phyloP scores from a whole-genome alignment of 2,797 vertebrate species.

The Ficedula albicollis region DNA sequence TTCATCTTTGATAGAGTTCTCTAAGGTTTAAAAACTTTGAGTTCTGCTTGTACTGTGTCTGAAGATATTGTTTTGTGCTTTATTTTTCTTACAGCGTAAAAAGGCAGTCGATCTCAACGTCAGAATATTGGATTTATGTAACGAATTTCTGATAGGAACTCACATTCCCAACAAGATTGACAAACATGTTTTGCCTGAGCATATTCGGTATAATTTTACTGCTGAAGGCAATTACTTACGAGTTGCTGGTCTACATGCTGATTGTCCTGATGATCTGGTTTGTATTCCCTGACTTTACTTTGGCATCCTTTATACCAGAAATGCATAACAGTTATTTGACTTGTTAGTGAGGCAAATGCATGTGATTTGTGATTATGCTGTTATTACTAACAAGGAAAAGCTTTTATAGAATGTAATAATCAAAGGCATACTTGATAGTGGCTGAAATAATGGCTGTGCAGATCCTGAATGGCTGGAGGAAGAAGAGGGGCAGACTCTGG shows the following conservation, averaged over 20 bases:
- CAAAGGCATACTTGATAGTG: background rate
- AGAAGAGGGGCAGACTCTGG: background rate
- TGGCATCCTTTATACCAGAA: background rate
- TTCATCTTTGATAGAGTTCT: background rate
- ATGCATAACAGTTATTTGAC: background rate
- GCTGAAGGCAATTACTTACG: slow-evolving; percentile 84
- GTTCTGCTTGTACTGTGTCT: background rate
- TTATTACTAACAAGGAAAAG: background rate
- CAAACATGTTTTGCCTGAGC: slow-evolving; percentile 83
- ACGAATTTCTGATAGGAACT: slow-evolving; percentile 86
- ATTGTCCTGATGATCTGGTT: slow-evolving; percentile 89
- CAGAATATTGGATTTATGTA: slow-evolving; percentile 90
- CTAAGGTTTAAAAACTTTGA: background rate
- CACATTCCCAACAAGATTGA: slow-evolving; percentile 90
- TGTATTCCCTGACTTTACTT: background rate
- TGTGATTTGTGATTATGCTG: background rate
- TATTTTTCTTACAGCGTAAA: slow-evolving; percentile 80
- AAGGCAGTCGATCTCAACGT: slow-evolving; percentile 90
- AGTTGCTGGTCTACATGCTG: slow-evolving; percentile 88
- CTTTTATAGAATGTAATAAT: background rate
- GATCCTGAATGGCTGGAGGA: background rate
- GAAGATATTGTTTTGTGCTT: background rate
- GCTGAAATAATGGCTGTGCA: background rate
- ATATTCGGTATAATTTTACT: slow-evolving; percentile 84
- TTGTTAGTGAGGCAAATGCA: background rate